Evolutionary conservation across 1,140 invertebrate genomes (phyloP), one percentile per base, ranked within the genome.

Genomic region (Glossosoma conforme): DNA sequence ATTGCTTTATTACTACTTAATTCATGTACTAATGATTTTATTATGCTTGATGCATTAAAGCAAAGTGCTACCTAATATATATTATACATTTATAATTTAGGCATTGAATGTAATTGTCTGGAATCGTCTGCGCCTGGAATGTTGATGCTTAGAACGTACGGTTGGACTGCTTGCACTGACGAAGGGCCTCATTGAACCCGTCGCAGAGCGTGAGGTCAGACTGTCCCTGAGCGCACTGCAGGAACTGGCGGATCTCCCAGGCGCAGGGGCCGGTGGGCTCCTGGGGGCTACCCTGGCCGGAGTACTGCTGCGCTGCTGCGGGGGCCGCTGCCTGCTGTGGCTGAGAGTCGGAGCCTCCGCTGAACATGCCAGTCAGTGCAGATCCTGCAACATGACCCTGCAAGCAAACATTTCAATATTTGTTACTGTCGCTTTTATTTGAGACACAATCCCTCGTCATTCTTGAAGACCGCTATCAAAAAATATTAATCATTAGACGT

Each of bases 131-230:
- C n/a, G n/a, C n/a, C n/a, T n/a, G n/a, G n/a, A n/a, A n/a, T n/a
- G n/a, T n/a, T n/a, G n/a, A n/a, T n/a, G 28, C 30, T 51, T 67
- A 72, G 71, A 20, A 72, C 57, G 40, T 58, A 54, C 67, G 70
- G 60, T 75, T 72, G 59, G 66, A 65, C 40, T 77, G 57, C 77
- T 90, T 90, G 85, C 93, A 96, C 66, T 94, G 89, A 59, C 90
- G 84, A 52, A 96, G 75, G 45, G 89, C 91, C 70, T 95, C 90
- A 67, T 94, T 95, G 69, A 96, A 96, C 35, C 91, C 92, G 61
- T 93, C 85, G 64, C 93, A 96, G 1, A 96, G 77, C 2, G 82
- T 79, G 5, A 96, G 66, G 67, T 95, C 92, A 21, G 79, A 77
- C 62, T 93, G 89, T 33, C 83, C 83, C 62, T 91, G 81, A 37